Percentiles rank a stretch among this genome's conserved stretches.
Evolutionary conservation across 2,113 vertebrate species (phyloP).

Genomic region (Chionis minor): DNA sequence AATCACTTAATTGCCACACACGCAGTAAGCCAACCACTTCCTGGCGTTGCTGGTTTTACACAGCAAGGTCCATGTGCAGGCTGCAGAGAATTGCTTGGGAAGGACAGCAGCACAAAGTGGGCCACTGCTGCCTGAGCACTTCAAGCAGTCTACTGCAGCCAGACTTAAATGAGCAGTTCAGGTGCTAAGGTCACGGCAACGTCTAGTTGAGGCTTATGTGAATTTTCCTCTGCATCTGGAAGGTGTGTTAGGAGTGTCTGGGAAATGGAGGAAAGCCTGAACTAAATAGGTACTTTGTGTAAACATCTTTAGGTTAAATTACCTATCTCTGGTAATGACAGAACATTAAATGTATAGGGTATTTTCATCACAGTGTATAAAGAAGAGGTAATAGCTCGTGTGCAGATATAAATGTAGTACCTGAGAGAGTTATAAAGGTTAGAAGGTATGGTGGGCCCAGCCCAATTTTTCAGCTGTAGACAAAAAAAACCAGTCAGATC

Average conservation of each 20-base stretch:
- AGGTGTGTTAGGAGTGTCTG: not conserved
- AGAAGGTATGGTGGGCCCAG: not conserved
- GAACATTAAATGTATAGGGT: not conserved
- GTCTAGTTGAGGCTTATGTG: not conserved
- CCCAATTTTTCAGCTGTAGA: not conserved
- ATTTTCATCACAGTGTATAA: not conserved
- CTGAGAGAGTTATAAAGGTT: not conserved
- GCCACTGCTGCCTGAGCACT: not conserved
- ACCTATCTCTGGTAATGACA: not conserved
- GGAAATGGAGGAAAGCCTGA: not conserved
- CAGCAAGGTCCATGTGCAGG: not conserved
- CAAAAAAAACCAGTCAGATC: not conserved
- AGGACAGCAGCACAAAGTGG: not conserved
- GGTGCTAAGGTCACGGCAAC: not conserved
- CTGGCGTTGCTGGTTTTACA: not conserved
- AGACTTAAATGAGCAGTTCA: not conserved
- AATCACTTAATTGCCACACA: not conserved
- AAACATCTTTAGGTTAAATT: not conserved
- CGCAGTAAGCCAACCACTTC: rapidly evolving
- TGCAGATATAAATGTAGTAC: not conserved
- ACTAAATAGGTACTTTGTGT: not conserved
- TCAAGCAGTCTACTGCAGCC: not conserved
- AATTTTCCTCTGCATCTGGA: not conserved
- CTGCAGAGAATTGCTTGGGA: not conserved
- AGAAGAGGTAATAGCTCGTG: rapidly evolving